These are phyloP conservation scores for Larimichthys polyactis DNA, from an alignment of 2,113 vertebrate genomes.

Conservation along the genomic window DNA sequence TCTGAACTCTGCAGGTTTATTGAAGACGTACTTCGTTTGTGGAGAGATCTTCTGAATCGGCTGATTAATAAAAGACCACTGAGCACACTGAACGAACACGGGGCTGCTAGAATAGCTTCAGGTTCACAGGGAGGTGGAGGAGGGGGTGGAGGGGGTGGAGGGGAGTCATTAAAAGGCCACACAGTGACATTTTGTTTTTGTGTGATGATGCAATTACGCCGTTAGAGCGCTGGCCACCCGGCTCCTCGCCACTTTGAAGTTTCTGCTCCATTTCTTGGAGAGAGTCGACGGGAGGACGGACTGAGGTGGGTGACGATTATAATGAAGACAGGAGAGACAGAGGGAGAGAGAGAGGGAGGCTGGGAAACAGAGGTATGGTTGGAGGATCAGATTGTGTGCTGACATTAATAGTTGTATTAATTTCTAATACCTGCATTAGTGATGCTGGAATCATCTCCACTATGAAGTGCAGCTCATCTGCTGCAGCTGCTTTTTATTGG, in stretches of 20 bases:
- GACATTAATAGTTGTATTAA: conserved; percentile 25
- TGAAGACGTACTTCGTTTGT: background rate
- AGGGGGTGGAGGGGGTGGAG: background rate
- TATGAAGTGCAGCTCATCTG: conserved; percentile 22
- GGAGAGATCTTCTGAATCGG: background rate
- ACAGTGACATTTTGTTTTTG: conserved; percentile 62
- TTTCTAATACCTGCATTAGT: conserved; percentile 40
- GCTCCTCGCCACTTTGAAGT: conserved; percentile 39
- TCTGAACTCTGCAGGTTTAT: background rate
- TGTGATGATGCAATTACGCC: conserved; percentile 61
- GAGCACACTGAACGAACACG: conserved; percentile 2
- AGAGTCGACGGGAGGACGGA: background rate
- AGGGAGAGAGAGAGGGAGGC: background rate
- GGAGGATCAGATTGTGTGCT: background rate
- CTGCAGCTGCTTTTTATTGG: conserved; percentile 8
- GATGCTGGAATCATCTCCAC: background rate
- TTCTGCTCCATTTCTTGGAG: conserved; percentile 55
- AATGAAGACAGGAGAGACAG: conserved; percentile 1
- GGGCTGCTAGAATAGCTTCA: conserved; percentile 41
- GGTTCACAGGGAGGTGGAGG: background rate
- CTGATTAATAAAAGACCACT: background rate
- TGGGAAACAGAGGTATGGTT: background rate
- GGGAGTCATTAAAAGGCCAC: conserved; percentile 57
- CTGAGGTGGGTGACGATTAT: conserved; percentile 18
- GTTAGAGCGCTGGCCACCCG: conserved; percentile 26